Percentiles rank a stretch among this genome's conserved stretches.
These are phyloP conservation scores for Ceratitis capitata DNA, from an alignment of 1,140 invertebrate species.

Conservation along the genomic window DNA sequence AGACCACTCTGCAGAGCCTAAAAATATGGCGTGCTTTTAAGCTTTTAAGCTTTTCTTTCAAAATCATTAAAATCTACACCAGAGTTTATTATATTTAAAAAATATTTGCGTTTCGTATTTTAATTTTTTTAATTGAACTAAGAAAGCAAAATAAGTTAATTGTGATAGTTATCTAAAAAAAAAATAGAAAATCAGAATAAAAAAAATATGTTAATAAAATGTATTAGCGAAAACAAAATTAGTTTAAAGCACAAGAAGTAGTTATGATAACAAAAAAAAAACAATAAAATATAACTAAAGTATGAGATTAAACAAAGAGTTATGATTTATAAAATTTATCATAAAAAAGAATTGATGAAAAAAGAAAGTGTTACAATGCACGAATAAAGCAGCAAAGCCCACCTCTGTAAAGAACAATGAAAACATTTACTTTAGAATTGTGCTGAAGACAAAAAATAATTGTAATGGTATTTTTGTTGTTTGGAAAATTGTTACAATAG, in stretches of 20 bases:
- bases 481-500: constrained; percentile 8
- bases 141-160: neutral
- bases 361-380: constrained; percentile 44
- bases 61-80: too few species aligned
- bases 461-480: constrained; percentile 16
- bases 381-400: constrained; percentile 52
- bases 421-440: constrained; percentile 33
- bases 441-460: constrained; percentile 10
- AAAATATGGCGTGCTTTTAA: too few species aligned
- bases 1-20: too few species aligned
- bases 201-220: neutral
- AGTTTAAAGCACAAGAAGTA: neutral
- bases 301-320: neutral
- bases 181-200: too few species aligned
- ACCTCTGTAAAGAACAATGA: constrained; percentile 58
- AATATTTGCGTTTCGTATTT: neutral
- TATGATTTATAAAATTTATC: neutral
- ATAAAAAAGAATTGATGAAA: constrained; percentile 38
- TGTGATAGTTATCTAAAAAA: neutral
- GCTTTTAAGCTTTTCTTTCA: too few species aligned
- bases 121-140: neutral
- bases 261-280: neutral
- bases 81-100: too few species aligned
- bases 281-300: neutral
- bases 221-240: neutral